Conservation (phyloP, 2,888 invertebrate genomes). For the Dolichopus griseipennis region DNA sequence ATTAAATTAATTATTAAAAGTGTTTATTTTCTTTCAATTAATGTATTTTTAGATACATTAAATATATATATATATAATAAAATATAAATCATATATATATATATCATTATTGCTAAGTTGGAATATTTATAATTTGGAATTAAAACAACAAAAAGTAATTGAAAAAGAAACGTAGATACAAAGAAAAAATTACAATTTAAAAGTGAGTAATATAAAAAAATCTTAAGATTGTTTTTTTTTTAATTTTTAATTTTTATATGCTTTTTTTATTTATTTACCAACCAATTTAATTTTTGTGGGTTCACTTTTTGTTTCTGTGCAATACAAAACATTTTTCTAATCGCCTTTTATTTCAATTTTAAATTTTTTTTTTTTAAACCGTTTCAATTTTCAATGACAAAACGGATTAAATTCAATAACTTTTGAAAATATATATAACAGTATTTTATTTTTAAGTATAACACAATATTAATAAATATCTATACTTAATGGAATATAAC, state of each 20-base stretch:
- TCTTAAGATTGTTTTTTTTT: neutral
- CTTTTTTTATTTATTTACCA: neutral
- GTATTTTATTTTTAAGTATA: too few species aligned
- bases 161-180: neutral
- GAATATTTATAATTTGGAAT: neutral
- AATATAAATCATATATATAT: too few species aligned
- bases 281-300: too few species aligned
- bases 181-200: neutral
- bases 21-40: too few species aligned
- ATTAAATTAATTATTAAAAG: too few species aligned
- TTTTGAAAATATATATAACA: neutral
- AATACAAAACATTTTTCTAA: too few species aligned
- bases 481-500: too few species aligned
- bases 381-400: neutral
- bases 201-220: slow-evolving; percentile 1
- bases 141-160: neutral
- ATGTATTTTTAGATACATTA: too few species aligned
- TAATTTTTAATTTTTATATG: neutral
- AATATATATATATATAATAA: too few species aligned
- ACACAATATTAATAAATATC: too few species aligned
- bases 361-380: neutral
- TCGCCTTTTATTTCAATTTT: too few species aligned
- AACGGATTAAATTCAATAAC: neutral
- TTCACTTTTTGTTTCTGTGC: too few species aligned
- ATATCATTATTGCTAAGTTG: neutral